Percentiles rank a stretch among this genome's conserved stretches.
phyloP scores from a whole-genome alignment of 2,113 vertebrate species.

The Muscicapa adusta region DNA sequence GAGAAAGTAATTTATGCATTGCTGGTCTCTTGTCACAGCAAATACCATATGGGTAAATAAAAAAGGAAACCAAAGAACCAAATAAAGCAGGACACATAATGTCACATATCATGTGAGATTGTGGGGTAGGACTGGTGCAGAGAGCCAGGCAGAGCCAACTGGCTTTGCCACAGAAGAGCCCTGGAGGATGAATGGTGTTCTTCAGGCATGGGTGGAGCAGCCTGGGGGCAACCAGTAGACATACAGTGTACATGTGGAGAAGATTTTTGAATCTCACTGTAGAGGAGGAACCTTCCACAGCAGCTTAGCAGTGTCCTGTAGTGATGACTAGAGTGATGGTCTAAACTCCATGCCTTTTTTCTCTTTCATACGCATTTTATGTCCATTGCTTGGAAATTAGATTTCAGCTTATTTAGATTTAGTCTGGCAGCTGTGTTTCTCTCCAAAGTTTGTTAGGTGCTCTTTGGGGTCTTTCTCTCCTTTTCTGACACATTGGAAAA shows the following conservation, averaged over 20 bases:
- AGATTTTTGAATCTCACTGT: neutral
- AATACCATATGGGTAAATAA: neutral
- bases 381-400: neutral
- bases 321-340: neutral
- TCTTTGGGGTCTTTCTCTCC: neutral
- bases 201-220: neutral
- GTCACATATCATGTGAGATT: neutral
- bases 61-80: neutral
- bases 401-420: neutral
- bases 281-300: neutral
- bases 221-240: neutral
- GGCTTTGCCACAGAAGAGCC: neutral
- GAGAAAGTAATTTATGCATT: neutral
- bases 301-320: neutral
- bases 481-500: neutral
- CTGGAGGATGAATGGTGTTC: neutral
- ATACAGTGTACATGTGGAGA: accelerated
- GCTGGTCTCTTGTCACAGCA: accelerated
- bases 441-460: neutral
- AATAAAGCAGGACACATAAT: neutral
- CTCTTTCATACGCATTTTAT: neutral
- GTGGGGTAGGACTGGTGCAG: too few relatives aligned
- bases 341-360: neutral
- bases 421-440: neutral
- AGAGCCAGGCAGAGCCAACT: neutral